A percentile compares a stretch with the other conserved stretches of the same genome.
Evolutionary conservation across 2,888 invertebrate species (phyloP).

Genomic region (Vannuccia rotundouncinata): DNA sequence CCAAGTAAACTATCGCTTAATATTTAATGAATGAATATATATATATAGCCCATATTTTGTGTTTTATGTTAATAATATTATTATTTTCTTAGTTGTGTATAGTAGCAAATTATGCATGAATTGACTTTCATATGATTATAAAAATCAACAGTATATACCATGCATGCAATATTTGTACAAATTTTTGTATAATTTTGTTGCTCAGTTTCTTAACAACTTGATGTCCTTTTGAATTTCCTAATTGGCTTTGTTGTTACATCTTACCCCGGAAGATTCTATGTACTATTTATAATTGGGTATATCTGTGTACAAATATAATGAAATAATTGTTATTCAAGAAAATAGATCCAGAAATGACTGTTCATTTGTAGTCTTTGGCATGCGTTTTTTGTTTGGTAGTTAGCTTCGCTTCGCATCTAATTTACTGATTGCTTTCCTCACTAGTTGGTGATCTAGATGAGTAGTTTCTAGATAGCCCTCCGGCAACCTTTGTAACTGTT

Average conservation of each 20-base stretch:
- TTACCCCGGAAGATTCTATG: no score
- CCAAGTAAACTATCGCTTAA: neutral
- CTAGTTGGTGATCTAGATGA: neutral
- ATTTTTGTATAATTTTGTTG: no score
- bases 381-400: neutral
- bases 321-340: no score
- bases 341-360: no score
- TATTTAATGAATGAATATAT: slow-evolving; percentile 11
- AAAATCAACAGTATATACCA: no score
- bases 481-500: neutral
- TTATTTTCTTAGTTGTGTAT: neutral
- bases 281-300: no score
- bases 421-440: neutral
- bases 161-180: no score
- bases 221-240: neutral
- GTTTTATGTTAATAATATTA: neutral
- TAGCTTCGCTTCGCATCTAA: no score
- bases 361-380: no score
- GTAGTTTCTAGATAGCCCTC: neutral
- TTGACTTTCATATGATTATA: no score
- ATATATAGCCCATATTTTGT: slow-evolving; percentile 8
- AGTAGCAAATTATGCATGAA: neutral
- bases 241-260: neutral
- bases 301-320: no score
- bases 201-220: no score